These are phyloP conservation scores for Eupithecia insigniata DNA, from an alignment of 2,888 invertebrate species.

Conservation along the genomic window DNA sequence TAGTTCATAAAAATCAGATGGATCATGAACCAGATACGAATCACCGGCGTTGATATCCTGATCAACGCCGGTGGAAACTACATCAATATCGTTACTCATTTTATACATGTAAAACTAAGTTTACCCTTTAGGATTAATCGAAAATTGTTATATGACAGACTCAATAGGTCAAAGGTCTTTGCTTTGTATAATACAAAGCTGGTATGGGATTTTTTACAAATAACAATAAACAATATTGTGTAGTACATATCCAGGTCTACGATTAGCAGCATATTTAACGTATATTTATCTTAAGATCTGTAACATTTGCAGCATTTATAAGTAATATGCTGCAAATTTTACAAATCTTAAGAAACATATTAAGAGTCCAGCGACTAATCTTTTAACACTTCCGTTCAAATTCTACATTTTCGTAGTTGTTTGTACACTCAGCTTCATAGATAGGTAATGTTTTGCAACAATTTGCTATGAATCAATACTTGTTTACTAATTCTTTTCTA, in stretches of 20 bases:
- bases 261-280: no score
- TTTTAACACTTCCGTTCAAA: no score
- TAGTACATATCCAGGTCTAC: no score
- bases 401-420: no score
- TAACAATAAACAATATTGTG: no score
- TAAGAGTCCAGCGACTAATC: neutral
- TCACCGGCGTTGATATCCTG: no score
- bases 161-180: no score
- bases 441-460: neutral
- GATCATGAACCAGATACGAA: neutral
- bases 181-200: no score
- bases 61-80: conserved; percentile 1
- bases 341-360: neutral
- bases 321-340: neutral
- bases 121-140: neutral
- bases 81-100: neutral
- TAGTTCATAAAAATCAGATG: neutral
- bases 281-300: no score
- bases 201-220: no score
- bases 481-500: neutral
- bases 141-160: neutral
- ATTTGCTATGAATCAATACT: neutral
- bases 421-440: neutral
- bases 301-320: no score
- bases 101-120: neutral